Conservation (phyloP, 2,113 vertebrate species). For the Eurystomus gularis region DNA sequence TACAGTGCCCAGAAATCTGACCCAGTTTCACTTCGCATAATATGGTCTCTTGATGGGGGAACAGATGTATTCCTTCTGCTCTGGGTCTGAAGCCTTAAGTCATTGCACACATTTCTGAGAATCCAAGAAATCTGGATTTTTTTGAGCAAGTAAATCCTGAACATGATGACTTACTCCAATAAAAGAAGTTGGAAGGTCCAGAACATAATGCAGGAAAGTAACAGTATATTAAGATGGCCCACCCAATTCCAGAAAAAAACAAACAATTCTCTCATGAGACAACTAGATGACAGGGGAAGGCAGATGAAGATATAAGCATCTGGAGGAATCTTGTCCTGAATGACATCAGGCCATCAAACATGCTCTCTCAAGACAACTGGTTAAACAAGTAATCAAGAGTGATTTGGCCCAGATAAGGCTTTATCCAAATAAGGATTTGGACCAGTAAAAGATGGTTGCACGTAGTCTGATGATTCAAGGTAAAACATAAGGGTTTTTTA, state of each 20-base stretch:
- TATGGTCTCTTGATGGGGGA: neutral
- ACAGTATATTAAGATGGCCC: neutral
- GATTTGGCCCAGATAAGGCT: neutral
- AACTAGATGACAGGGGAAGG: neutral
- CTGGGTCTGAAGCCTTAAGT: neutral
- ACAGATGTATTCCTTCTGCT: neutral
- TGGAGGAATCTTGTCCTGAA: neutral
- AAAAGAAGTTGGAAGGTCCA: neutral
- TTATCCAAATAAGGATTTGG: neutral
- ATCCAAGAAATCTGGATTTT: neutral
- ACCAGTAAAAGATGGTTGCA: neutral
- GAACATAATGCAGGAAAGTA: neutral
- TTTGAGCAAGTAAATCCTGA: neutral
- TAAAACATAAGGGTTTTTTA: neutral
- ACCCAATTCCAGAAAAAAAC: neutral
- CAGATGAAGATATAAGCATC: neutral
- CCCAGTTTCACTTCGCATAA: conserved; percentile 16
- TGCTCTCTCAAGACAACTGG: neutral
- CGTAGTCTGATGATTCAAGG: neutral
- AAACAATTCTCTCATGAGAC: neutral
- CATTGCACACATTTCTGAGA: neutral
- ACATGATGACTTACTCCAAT: neutral
- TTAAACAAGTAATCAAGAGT: neutral
- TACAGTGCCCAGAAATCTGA: conserved; percentile 22
- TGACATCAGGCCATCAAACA: neutral